Conservation (phyloP, 1,140 invertebrate species). For the Cydia pomonella region DNA sequence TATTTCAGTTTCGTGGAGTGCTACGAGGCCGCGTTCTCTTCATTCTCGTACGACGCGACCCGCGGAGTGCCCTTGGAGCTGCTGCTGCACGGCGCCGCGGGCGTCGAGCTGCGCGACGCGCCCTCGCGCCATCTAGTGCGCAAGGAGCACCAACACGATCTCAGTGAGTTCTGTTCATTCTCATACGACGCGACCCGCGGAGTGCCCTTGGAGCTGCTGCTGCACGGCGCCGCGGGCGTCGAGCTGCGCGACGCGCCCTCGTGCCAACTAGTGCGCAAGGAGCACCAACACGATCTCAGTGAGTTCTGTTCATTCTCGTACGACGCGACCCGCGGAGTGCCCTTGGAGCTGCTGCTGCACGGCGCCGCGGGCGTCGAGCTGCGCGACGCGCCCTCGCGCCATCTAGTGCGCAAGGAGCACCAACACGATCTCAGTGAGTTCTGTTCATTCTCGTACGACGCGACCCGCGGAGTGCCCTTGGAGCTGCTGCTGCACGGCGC, state of each 20-base stretch:
- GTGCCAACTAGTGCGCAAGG: constrained; percentile 55
- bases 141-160: constrained; percentile 39
- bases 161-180: constrained; percentile 58
- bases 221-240: constrained; percentile 87
- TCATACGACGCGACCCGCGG: constrained; percentile 81
- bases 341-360: constrained; percentile 90
- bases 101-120: constrained; percentile 75
- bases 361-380: constrained; percentile 84
- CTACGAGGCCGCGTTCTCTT: constrained; percentile 87
- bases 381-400: constrained; percentile 62
- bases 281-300: constrained; percentile 42
- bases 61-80: constrained; percentile 90
- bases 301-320: constrained; percentile 66
- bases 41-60: constrained; percentile 76
- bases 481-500: constrained; percentile 91
- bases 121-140: constrained; percentile 65
- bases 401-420: constrained; percentile 51
- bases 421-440: constrained; percentile 43
- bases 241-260: constrained; percentile 64
- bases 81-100: constrained; percentile 87
- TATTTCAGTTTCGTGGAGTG: constrained; percentile 88
- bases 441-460: constrained; percentile 73
- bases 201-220: constrained; percentile 90
- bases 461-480: constrained; percentile 86
- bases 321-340: constrained; percentile 84